These are phyloP conservation scores for Euwallacea similis DNA, from an alignment of 1,140 invertebrate species.

Conservation along the genomic window DNA sequence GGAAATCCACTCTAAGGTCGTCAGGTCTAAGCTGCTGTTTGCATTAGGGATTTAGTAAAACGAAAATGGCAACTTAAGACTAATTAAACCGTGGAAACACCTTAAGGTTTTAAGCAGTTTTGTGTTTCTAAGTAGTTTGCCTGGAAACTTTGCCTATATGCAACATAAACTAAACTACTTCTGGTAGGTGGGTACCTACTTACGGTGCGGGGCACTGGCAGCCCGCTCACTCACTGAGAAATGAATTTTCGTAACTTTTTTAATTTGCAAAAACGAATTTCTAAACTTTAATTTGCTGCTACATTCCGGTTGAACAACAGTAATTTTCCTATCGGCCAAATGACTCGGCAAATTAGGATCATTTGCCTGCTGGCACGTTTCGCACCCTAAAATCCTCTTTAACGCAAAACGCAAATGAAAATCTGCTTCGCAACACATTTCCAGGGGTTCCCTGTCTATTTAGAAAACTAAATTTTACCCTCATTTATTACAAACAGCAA, in stretches of 20 bases:
- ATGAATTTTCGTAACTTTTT: neutral
- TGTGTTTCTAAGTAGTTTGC: neutral
- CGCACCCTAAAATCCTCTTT: conserved; percentile 2
- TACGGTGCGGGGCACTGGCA: neutral
- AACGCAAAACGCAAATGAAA: conserved; percentile 28
- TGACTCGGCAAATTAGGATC: conserved; percentile 29
- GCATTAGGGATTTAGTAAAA: conserved; percentile 1
- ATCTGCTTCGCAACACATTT: conserved; percentile 24
- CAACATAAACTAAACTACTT: conserved; percentile 3
- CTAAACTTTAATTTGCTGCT: conserved; percentile 13
- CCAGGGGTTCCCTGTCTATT: conserved; percentile 1
- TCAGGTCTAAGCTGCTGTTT: neutral
- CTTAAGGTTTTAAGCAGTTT: conserved; percentile 9
- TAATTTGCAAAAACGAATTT: conserved; percentile 2
- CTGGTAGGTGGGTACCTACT: neutral
- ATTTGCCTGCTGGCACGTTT: conserved; percentile 25
- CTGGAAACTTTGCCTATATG: neutral
- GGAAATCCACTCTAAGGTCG: conserved; percentile 1
- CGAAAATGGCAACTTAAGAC: conserved; percentile 6
- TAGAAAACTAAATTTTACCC: neutral
- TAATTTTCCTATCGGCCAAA: conserved; percentile 22
- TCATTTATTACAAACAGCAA: too few species aligned
- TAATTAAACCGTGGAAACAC: conserved; percentile 1
- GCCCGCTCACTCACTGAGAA: neutral
- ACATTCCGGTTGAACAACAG: conserved; percentile 11